Conservation (phyloP, 1,140 invertebrate genomes). For the Anastatus disparis region DNA sequence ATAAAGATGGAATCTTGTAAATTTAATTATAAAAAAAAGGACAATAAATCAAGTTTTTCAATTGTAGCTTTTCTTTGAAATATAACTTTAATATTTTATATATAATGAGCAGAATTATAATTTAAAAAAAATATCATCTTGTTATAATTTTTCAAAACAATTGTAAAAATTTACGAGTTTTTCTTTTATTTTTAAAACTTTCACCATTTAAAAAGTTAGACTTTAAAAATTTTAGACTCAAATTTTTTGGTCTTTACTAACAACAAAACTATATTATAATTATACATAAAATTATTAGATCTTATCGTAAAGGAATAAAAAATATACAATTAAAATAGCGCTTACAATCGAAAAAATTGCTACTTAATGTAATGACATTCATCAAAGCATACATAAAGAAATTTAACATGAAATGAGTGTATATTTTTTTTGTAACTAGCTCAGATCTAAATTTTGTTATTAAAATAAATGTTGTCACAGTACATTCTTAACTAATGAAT, state of each 20-base stretch:
- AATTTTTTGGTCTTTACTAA: not conserved
- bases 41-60: slow-evolving; percentile 11
- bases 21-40: slow-evolving; percentile 28
- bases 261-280: slow-evolving; percentile 5
- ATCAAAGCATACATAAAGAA: slow-evolving; percentile 13
- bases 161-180: slow-evolving; percentile 39
- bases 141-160: slow-evolving; percentile 25
- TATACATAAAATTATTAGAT: slow-evolving; percentile 22
- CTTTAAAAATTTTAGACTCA: not conserved
- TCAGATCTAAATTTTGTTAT: slow-evolving; percentile 28
- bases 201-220: slow-evolving; percentile 34
- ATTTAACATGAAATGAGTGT: not conserved
- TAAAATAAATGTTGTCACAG: slow-evolving; percentile 38
- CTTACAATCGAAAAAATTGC: not conserved
- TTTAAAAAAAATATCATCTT: not conserved
- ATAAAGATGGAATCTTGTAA: slow-evolving; percentile 45
- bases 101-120: slow-evolving; percentile 16
- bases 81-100: slow-evolving; percentile 31
- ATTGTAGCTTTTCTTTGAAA: slow-evolving; percentile 18
- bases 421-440: slow-evolving; percentile 1
- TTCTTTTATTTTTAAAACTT: not conserved
- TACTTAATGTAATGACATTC: slow-evolving; percentile 21
- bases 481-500: slow-evolving; percentile 22
- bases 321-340: slow-evolving; percentile 29
- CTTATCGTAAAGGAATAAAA: slow-evolving; percentile 12